phyloP scores from a whole-genome alignment of 2,113 vertebrate genomes.

The Passer domesticus region DNA sequence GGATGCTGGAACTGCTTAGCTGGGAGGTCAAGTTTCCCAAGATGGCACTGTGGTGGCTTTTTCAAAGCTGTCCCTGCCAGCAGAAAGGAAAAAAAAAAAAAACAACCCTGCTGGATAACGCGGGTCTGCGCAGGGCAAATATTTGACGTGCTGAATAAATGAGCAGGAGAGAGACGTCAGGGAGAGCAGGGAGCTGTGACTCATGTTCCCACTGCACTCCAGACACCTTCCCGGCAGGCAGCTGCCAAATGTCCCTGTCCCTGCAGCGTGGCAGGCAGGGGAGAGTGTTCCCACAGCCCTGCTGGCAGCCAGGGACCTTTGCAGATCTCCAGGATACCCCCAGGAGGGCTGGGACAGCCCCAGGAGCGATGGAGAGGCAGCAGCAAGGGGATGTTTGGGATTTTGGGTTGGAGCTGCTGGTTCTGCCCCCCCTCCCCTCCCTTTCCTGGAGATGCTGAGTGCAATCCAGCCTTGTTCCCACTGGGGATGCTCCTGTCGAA shows the following conservation, averaged over 20 bases:
- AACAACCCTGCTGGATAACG: background rate
- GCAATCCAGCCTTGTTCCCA: background rate
- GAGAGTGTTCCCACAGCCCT: background rate
- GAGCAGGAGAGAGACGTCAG: slow-evolving; percentile 38
- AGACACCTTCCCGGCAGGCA: slow-evolving; percentile 34
- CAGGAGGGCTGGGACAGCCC: background rate
- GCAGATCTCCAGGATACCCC: accelerated
- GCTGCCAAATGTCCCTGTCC: background rate
- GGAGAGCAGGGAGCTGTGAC: slow-evolving; percentile 16
- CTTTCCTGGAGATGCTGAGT: background rate
- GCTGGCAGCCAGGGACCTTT: background rate
- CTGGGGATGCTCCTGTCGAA: background rate
- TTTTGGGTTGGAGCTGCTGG: background rate
- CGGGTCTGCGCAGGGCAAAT: background rate
- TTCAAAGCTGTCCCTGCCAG: background rate
- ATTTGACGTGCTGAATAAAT: slow-evolving; percentile 42
- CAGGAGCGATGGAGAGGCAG: background rate
- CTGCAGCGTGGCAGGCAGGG: background rate
- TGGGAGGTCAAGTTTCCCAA: slow-evolving; percentile 1
- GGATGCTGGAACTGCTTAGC: background rate
- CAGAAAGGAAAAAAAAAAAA: background rate
- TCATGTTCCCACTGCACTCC: slow-evolving; percentile 12
- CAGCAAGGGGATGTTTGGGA: background rate
- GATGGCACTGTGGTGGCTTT: slow-evolving; percentile 48
- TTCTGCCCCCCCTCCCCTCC: background rate